A percentile compares a stretch with the other conserved stretches of the same genome.
These are phyloP conservation scores for Bos taurus DNA, from an alignment of 2,113 vertebrate genomes.

Conservation along the genomic window ARS-UCD2.0 NC_037342.1:49027501-49028000, in stretches of 20 bases:
- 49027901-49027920: no score
- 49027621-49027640: background rate
- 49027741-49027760: conserved; percentile 49
- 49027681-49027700: conserved; percentile 56
- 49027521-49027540: background rate
- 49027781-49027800: conserved; percentile 65
- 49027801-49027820: conserved; percentile 51
- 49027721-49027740: conserved; percentile 53
- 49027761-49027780: conserved; percentile 38
- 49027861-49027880: no score
- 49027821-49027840: conserved; percentile 43
- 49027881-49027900: no score
- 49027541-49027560: conserved; percentile 34
- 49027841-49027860: conserved; percentile 52
- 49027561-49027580: background rate
- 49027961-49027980: no score
- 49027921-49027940: no score
- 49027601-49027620: conserved; percentile 38
- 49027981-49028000: no score
- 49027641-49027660: conserved; percentile 59
- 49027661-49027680: conserved; percentile 42
- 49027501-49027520: no score
- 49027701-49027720: conserved; percentile 55
- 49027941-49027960: no score
- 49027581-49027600: background rate